Evolutionary conservation across 2,797 vertebrate species (phyloP), one percentile per base, ranked within the genome.

Genomic region (Zalophus californianus): DNA sequence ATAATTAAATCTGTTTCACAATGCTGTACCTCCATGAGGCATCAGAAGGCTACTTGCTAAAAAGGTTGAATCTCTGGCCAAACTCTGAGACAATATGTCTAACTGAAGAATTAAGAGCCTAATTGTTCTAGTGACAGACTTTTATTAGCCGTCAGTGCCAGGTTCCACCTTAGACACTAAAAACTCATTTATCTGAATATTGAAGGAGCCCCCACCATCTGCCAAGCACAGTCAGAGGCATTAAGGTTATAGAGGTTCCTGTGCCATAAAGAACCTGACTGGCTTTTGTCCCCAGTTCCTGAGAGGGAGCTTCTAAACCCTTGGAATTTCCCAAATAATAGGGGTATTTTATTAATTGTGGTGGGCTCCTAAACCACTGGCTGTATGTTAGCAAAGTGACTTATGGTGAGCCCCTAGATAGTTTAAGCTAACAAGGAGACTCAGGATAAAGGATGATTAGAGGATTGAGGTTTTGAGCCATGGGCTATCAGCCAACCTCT

Each of bases 1-100:
- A 44, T 66, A 93, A 85, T 68, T 91, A 91, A 91, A 85, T 90
- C 70, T 73, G 35, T 50, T 91, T 64, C 91, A 82, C 50, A 86
- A 62, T 35, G 14, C 38, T 60, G 7, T 0, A 27, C 58, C 70
- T 80, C 62, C 86, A 5, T 35, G 72, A 94, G 66, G 75, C 12
- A 91, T 52, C 29, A 73, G 44, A 91, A 89, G 70, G 21, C n/a
- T 21, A 32, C 56, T 64, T 79, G 70, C 50, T 87, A 73, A 66
- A 62, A 90, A n/a, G 54, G 41, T 25, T 78, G 60, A 90, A 18
- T 93, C 35, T 29, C 25, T 86, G 20, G 21, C 41, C 35, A 86
- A 56, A 66, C 29, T 85, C 56, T 77, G 80, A 92, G 64, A 66
- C 1, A 41, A 3, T 27, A n/a, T 14, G 7, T 60, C 12, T 90